A percentile compares a stretch with the other conserved stretches of the same genome.
These are phyloP conservation scores for Sympetrum striolatum DNA, from an alignment of 2,888 invertebrate genomes.

Conservation along the genomic window DNA sequence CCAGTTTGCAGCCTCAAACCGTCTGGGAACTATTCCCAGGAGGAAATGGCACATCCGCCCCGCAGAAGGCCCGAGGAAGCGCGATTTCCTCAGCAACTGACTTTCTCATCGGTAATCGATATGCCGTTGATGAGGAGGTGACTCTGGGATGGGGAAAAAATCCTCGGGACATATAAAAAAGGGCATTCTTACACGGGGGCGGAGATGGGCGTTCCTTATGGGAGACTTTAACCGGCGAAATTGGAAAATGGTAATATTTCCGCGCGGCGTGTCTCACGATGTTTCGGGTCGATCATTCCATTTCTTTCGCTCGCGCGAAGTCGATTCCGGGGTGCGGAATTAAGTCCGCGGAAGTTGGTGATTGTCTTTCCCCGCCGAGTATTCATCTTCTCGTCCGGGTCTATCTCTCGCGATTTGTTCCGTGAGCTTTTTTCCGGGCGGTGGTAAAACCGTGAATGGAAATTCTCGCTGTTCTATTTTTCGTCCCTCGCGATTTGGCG, in stretches of 20 bases:
- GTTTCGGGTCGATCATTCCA: neutral
- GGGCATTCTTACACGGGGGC: neutral
- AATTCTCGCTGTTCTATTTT: no score
- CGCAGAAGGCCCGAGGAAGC: neutral
- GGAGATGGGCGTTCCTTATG: neutral
- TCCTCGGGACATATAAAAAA: neutral
- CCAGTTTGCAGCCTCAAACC: neutral
- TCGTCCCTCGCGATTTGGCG: no score
- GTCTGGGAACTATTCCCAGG: neutral
- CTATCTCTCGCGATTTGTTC: no score
- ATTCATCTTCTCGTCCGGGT: no score
- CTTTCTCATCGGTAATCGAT: constrained; percentile 11
- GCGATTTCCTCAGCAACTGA: constrained; percentile 8
- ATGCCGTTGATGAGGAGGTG: neutral
- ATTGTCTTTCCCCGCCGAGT: no score
- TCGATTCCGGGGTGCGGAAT: neutral
- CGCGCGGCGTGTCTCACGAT: neutral
- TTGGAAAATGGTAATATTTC: neutral
- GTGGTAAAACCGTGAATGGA: no score
- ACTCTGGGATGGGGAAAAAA: neutral
- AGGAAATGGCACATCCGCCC: constrained; percentile 26
- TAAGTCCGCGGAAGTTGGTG: neutral
- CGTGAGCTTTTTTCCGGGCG: no score
- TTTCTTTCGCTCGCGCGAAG: no score
- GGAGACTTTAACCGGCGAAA: neutral